A percentile compares a stretch with the other conserved stretches of the same genome.
Evolutionary conservation across 2,113 vertebrate species (phyloP).

Genomic region (Cynopterus brachyotis): DNA sequence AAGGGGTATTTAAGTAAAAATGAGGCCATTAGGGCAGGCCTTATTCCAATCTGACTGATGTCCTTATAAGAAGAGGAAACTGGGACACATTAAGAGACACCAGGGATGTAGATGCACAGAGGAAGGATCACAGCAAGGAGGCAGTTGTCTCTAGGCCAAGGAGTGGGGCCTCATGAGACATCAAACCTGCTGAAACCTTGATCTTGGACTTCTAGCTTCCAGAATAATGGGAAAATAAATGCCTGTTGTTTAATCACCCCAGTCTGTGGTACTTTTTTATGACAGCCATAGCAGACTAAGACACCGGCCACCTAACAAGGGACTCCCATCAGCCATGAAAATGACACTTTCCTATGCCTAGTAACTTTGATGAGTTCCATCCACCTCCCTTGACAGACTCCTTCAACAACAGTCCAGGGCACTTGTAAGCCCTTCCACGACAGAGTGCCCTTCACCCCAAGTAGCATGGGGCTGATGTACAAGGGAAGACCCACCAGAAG

Average conservation of each 20-base stretch:
- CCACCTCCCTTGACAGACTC: not conserved
- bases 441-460: not conserved
- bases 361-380: not conserved
- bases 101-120: not conserved
- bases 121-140: not conserved
- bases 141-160: not conserved
- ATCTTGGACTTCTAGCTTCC: not conserved
- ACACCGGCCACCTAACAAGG: not conserved
- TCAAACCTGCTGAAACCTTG: not conserved
- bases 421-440: not conserved
- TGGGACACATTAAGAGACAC: not conserved
- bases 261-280: not conserved
- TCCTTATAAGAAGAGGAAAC: not conserved
- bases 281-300: not conserved
- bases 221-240: not conserved
- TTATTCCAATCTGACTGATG: not conserved
- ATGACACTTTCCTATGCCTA: not conserved
- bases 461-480: not conserved
- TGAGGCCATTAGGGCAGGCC: not conserved
- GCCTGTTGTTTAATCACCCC: not conserved
- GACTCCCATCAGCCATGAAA: not conserved
- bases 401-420: not conserved
- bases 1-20: not conserved
- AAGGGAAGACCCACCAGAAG: not conserved
- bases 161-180: not conserved